Conservation (phyloP, 2,888 invertebrate species). For the Trissonchulus sp. region DNA sequence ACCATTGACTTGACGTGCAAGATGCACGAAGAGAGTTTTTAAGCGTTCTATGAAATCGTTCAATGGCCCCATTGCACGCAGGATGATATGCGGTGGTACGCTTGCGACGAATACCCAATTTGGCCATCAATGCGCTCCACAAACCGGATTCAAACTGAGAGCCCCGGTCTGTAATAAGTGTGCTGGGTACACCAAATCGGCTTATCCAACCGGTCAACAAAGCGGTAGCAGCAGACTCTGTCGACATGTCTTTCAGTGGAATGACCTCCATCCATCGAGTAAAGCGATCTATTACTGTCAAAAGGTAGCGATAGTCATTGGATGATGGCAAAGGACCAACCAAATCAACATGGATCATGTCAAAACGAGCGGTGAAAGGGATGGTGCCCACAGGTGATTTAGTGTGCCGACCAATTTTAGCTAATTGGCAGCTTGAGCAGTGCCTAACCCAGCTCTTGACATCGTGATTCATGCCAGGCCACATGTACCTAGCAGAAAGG, state of each 20-base stretch:
- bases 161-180: conserved; percentile 9
- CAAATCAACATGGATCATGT: conserved; percentile 9
- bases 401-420: conserved; percentile 13
- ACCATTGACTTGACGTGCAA: neutral
- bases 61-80: conserved; percentile 13
- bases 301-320: neutral
- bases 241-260: conserved; percentile 14
- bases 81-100: conserved; percentile 14
- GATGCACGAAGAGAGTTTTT: neutral
- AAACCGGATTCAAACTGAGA: conserved; percentile 10
- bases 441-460: neutral
- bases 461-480: conserved; percentile 8
- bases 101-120: neutral
- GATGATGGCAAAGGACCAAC: conserved; percentile 7
- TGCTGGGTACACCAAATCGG: conserved; percentile 11
- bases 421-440: conserved; percentile 1
- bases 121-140: neutral
- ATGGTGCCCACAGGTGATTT: neutral
- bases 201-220: conserved; percentile 7
- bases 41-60: conserved; percentile 14
- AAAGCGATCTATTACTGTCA: conserved; percentile 14
- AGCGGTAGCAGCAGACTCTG: neutral
- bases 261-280: conserved; percentile 6
- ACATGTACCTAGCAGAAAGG: neutral
- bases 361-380: neutral